Base-by-base conservation (phyloP, 2,113 vertebrate species). In the Puffinus mauretanicus region DNA sequence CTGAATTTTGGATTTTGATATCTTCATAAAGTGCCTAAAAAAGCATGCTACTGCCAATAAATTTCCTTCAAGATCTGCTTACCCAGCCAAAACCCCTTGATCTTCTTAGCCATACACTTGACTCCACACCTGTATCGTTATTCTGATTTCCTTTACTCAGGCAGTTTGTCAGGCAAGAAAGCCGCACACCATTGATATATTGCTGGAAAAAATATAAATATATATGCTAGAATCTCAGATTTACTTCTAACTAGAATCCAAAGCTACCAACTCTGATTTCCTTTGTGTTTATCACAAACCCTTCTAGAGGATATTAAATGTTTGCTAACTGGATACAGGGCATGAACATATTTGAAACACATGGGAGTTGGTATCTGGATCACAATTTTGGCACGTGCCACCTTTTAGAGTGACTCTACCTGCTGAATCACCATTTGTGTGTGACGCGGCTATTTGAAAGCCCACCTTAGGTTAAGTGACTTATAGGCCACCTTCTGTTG, bases 331-430 rank as follows among this genome's bases (percentile, higher is more conserved):
- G 40, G 30, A 11, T 75, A 44, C 30, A 34, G 52, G 30, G 27
- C 52, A 44, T 75, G 40, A n/a, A 58, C 54, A 13, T 42, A 25
- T 14, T 73, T 9, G 30, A 42, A 73, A 34, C 29, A 16, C 51
- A 14, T 1, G 38, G 16, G 20, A 10, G 29, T 55, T 2, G 1
- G 51, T 34, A 18, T 32, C 20, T 1, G 1, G 51, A 24, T 72
- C 36, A 72, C 27, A 40, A 1, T 30, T 72, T 72, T 40, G 49
- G 49, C 27, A 54, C 47, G 6, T 30, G 36, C 20, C 27, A 4
- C 36, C 40, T 72, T 72, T 72, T 18, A 17, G 70, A 30, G 49
- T 30, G 20, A 24, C n/a, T 29, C 49, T 32, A 18, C 29, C 20
- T 17, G 36, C 51, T 32, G 51, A 40, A 42, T 40, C 29, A 32